Evolutionary conservation across 2,113 vertebrate species (phyloP).

Genomic region (Phaethornis superciliosus): DNA sequence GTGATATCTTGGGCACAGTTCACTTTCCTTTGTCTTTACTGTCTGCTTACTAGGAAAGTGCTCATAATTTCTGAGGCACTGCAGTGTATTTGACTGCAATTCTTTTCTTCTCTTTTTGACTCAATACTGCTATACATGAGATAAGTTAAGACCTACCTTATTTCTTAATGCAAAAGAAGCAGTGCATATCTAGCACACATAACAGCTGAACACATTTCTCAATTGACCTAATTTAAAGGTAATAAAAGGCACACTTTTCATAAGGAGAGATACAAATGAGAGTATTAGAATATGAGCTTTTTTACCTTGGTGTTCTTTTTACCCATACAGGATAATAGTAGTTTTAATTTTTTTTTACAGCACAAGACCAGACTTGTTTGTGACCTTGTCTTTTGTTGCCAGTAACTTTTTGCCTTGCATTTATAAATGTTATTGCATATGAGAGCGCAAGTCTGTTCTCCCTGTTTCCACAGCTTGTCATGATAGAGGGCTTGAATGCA

Average conservation of each 20-base stretch:
- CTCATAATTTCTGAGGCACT: neutral
- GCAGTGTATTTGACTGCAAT: neutral
- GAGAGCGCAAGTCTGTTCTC: neutral
- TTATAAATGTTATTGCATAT: neutral
- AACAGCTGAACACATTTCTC: neutral
- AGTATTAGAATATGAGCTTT: neutral
- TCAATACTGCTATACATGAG: neutral
- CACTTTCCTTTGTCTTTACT: neutral
- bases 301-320: neutral
- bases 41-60: neutral
- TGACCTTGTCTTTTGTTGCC: neutral
- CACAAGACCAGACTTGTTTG: neutral
- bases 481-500: neutral
- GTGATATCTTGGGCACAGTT: neutral
- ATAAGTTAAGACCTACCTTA: conserved; percentile 3
- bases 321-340: neutral
- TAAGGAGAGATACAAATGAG: conserved; percentile 11
- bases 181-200: conserved; percentile 8
- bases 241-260: conserved; percentile 20
- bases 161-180: conserved; percentile 26
- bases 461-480: neutral
- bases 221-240: conserved; percentile 25
- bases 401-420: neutral
- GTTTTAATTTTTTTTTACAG: neutral
- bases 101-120: neutral